Conservation (phyloP, 2,888 invertebrate species). For the Parelbella ahira region DNA sequence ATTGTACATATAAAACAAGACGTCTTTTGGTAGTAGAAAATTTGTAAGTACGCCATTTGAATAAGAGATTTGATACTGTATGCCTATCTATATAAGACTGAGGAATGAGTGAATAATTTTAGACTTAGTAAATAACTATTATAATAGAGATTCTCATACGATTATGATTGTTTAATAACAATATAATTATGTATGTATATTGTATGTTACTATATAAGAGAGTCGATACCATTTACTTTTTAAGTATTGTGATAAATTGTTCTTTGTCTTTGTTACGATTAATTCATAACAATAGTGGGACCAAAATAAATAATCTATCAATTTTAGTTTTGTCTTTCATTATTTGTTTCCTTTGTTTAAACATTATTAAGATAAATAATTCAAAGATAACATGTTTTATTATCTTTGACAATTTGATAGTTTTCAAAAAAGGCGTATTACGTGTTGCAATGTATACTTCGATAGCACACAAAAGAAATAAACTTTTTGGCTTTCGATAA, state of each 20-base stretch:
- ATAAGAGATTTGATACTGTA: constrained; percentile 7
- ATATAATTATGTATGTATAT: neutral
- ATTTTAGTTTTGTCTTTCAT: constrained; percentile 27
- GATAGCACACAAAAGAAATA: too few species aligned
- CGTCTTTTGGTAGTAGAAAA: neutral
- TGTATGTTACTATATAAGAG: neutral
- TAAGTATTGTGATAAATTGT: constrained; percentile 30
- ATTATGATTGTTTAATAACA: constrained; percentile 1
- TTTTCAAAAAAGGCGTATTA: too few species aligned
- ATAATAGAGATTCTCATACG: too few species aligned
- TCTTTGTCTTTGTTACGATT: constrained; percentile 21
- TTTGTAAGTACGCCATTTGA: neutral
- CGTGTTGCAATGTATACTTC: too few species aligned
- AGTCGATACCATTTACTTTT: too few species aligned
- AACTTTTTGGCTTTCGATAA: too few species aligned
- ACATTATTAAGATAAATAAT: too few species aligned
- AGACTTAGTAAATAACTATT: neutral
- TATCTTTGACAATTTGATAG: too few species aligned
- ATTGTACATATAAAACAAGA: too few species aligned
- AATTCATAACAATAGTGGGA: constrained; percentile 48
- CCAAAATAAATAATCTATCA: constrained; percentile 54
- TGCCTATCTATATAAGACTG: constrained; percentile 52
- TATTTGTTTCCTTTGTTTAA: neutral
- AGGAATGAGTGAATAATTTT: constrained; percentile 40
- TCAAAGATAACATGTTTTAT: too few species aligned